Evolutionary conservation across 2,888 invertebrate species (phyloP).

Genomic region (Netelia virgata): DNA sequence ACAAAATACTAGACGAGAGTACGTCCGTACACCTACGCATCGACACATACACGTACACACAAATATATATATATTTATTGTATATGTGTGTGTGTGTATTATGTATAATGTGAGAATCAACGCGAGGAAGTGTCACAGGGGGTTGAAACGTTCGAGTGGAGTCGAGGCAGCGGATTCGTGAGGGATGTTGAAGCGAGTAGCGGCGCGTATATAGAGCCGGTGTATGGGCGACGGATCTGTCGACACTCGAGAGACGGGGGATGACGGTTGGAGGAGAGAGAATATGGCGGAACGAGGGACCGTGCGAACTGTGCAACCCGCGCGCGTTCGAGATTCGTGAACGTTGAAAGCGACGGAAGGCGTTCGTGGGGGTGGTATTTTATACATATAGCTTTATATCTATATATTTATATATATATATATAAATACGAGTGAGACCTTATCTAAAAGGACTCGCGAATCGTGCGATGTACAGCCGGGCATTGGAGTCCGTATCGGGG

Average conservation of each 20-base stretch:
- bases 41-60: neutral
- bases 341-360: neutral
- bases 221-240: slow-evolving; percentile 30
- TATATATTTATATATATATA: neutral
- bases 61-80: slow-evolving; percentile 2
- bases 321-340: slow-evolving; percentile 55
- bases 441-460: slow-evolving; percentile 59
- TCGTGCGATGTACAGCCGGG: slow-evolving; percentile 27
- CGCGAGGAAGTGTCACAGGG: slow-evolving; percentile 34
- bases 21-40: neutral
- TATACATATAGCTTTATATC: neutral
- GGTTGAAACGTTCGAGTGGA: slow-evolving; percentile 31
- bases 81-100: slow-evolving; percentile 1
- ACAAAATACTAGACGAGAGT: slow-evolving; percentile 46
- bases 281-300: slow-evolving; percentile 52
- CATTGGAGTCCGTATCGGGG: neutral
- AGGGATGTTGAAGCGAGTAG: slow-evolving; percentile 41
- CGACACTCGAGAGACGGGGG: slow-evolving; percentile 56
- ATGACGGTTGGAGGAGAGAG: slow-evolving; percentile 43
- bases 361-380: neutral
- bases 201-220: slow-evolving; percentile 15
- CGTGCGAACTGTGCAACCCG: slow-evolving; percentile 67
- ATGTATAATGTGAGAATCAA: slow-evolving; percentile 45
- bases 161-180: slow-evolving; percentile 15
- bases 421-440: slow-evolving; percentile 22